A percentile compares a stretch with the other conserved stretches of the same genome.
Evolutionary conservation across 2,797 vertebrate species (phyloP).

Genomic region (Myotis pilosus): DNA sequence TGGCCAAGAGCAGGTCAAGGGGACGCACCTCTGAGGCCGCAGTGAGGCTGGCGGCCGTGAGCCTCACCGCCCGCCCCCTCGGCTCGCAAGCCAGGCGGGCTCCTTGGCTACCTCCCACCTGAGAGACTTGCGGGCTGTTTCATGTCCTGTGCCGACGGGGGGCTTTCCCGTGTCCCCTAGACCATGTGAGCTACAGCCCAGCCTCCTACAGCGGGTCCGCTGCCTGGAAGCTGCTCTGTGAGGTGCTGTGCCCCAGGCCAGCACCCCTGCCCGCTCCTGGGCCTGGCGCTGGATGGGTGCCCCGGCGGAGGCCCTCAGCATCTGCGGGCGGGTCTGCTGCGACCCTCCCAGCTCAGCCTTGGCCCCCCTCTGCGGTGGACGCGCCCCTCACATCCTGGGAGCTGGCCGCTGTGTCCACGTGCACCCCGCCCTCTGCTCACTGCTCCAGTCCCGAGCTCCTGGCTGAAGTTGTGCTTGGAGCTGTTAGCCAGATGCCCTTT

Average conservation of each 20-base stretch:
- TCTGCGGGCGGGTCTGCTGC: accelerated
- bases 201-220: accelerated
- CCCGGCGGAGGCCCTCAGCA: too few relatives aligned
- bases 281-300: accelerated
- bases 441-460: neutral
- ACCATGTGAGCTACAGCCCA: accelerated
- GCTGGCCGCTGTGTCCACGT: neutral
- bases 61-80: accelerated
- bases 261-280: accelerated
- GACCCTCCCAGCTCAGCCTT: neutral
- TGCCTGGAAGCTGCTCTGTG: neutral
- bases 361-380: neutral
- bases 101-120: too few relatives aligned
- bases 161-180: neutral
- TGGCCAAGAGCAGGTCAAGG: neutral
- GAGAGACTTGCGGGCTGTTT: neutral
- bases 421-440: neutral
- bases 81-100: too few relatives aligned
- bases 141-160: accelerated
- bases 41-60: accelerated
- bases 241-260: accelerated
- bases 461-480: conserved; percentile 30
- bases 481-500: conserved; percentile 71
- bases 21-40: neutral
- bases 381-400: accelerated